Evolutionary conservation across 2,888 invertebrate genomes (phyloP).

Genomic region (Opisthograptis luteolata): DNA sequence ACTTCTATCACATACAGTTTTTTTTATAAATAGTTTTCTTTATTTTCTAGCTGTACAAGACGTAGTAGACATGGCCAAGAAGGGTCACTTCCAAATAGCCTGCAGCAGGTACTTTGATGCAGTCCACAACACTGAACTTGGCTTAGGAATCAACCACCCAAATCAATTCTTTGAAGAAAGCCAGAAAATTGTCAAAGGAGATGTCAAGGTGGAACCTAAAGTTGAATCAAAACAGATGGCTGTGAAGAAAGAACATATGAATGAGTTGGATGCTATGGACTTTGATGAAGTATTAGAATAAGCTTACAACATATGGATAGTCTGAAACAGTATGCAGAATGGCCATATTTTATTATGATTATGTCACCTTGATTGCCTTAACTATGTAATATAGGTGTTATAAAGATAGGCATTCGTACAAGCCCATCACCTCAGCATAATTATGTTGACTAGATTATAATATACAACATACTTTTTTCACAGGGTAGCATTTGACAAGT

Average conservation of each 20-base stretch:
- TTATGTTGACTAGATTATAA: too few species aligned
- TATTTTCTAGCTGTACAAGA: slow-evolving; percentile 86
- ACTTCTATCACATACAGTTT: too few species aligned
- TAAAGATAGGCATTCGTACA: too few species aligned
- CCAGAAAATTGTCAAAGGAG: slow-evolving; percentile 80
- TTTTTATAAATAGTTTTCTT: slow-evolving; percentile 7
- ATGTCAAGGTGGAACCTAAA: slow-evolving; percentile 63
- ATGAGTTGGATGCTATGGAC: slow-evolving; percentile 66
- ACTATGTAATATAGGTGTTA: too few species aligned
- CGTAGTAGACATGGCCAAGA: slow-evolving; percentile 88
- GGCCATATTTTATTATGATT: too few species aligned
- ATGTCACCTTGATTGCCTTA: too few species aligned
- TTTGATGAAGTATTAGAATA: slow-evolving; percentile 66
- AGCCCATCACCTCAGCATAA: too few species aligned
- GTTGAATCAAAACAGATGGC: slow-evolving; percentile 47
- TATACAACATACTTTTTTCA: not conserved
- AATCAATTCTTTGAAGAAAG: slow-evolving; percentile 96
- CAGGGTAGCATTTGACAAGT: too few species aligned
- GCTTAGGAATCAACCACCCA: slow-evolving; percentile 92
- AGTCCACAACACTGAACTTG: slow-evolving; percentile 86
- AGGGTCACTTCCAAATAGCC: slow-evolving; percentile 94
- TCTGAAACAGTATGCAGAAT: too few species aligned
- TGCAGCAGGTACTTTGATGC: slow-evolving; percentile 94
- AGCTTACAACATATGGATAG: too few species aligned
- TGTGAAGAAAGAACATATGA: slow-evolving; percentile 56